Evolutionary conservation across 2,797 vertebrate species (phyloP), one percentile per base, ranked within the genome.

Genomic region (Moxostoma hubbsi): DNA sequence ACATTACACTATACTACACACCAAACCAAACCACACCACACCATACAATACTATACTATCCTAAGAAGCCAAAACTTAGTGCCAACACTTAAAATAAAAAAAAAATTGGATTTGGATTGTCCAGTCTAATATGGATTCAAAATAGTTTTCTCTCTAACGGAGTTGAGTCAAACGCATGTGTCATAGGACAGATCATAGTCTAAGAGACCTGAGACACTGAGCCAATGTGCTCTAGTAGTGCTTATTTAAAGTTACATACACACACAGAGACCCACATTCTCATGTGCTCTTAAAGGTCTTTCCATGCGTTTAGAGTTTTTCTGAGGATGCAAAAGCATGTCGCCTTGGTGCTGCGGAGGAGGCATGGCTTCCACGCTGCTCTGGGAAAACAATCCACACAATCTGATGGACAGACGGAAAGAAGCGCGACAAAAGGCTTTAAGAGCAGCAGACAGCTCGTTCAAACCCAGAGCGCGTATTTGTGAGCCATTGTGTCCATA

Each of bases 351-450:
- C 55, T n/a, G 49, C 12, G 59, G 24, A 24, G 81, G 68, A 16
- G 81, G 75, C 75, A 63, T 69, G 49, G 55, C 75, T 65, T 79
- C 50, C 68, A 71, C 24, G 55, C 15, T 73, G 53, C 70, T 78
- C 64, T 82, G 81, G 75, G 75, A 82, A 82, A 82, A 78, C 63
- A 61, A 73, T 82, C 45, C 51, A 75, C 62, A 73, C 80, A 77
- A 82, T 73, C 75, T 77, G 64, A 73, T 67, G 71, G 75, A 82
- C 71, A 72, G 75, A 82, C 63, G 67, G 81, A 82, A 78, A 71
- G 59, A 43, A 47, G 7, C 45, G n/a, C 50, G 69, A 82, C 81
- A 82, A 82, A 82, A 82, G 81, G 75, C 75, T 82, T 82, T 82
- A 61, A 73, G 57, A 74, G 59, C 70, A 12, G 47, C 75, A 82